A percentile compares a stretch with the other conserved stretches of the same genome.
These are phyloP conservation scores for Charanyca ferruginea DNA, from an alignment of 2,888 invertebrate genomes.

Conservation along the genomic window DNA sequence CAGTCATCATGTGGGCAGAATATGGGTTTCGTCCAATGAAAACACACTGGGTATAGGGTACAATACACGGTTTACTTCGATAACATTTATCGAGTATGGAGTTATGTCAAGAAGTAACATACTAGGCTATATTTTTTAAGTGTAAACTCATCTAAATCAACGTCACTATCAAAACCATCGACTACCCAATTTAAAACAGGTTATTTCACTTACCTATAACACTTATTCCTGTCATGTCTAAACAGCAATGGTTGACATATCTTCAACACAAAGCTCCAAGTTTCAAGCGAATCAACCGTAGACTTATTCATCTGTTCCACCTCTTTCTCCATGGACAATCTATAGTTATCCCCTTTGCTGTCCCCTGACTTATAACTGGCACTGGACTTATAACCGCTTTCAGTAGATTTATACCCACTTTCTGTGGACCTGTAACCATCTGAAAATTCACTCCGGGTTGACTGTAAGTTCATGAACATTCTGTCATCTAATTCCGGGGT, in stretches of 20 bases:
- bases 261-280: slow-evolving; percentile 87
- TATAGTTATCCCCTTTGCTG: slow-evolving; percentile 65
- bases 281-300: slow-evolving; percentile 83
- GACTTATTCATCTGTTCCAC: slow-evolving; percentile 77
- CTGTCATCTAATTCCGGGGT: slow-evolving; percentile 83
- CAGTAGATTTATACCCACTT: slow-evolving; percentile 68
- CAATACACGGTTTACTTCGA: no score
- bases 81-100: no score
- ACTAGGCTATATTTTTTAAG: no score
- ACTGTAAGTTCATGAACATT: slow-evolving; percentile 65
- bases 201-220: slow-evolving; percentile 80
- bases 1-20: no score
- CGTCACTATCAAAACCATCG: no score
- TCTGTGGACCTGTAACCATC: slow-evolving; percentile 66
- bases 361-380: slow-evolving; percentile 55
- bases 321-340: slow-evolving; percentile 78
- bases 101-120: no score
- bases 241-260: slow-evolving; percentile 87
- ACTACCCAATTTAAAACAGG: background rate
- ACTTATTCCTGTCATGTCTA: slow-evolving; percentile 86
- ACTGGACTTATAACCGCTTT: slow-evolving; percentile 62
- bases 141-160: no score
- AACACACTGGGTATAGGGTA: no score
- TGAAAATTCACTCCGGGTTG: slow-evolving; percentile 63
- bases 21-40: no score